A percentile compares a stretch with the other conserved stretches of the same genome.
Evolutionary conservation across 1,140 invertebrate genomes (phyloP).

Genomic region (Apolygus lucorum): DNA sequence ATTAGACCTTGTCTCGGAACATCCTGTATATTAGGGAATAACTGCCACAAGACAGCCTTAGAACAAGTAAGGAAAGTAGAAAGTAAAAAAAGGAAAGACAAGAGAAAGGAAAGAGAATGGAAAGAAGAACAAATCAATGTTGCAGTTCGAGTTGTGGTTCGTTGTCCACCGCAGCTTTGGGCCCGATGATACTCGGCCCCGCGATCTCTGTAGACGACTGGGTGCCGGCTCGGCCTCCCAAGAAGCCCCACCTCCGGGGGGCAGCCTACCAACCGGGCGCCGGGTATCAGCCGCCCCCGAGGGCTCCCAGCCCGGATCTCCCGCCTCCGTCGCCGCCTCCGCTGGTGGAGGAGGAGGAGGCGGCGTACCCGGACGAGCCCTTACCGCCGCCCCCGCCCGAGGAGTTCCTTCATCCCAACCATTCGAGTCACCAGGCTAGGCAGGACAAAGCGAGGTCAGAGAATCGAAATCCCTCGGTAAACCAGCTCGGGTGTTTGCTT

Average conservation of each 20-base stretch:
- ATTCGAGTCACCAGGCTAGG: conserved; percentile 4
- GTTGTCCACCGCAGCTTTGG: conserved; percentile 49
- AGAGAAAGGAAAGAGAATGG: background rate
- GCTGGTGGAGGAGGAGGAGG: conserved; percentile 29
- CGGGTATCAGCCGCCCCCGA: conserved; percentile 28
- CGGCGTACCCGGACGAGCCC: conserved; percentile 49
- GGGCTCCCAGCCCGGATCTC: conserved; percentile 28
- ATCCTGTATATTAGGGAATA: too few relatives aligned
- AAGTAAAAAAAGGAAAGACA: too few relatives aligned
- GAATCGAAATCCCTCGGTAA: too few relatives aligned
- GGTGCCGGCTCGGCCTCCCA: conserved; percentile 61
- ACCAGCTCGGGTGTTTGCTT: too few relatives aligned
- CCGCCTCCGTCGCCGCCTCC: conserved; percentile 38
- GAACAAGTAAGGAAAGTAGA: too few relatives aligned
- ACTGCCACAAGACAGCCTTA: too few relatives aligned
- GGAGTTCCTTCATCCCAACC: conserved; percentile 31
- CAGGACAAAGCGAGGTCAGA: conserved; percentile 24
- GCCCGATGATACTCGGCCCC: conserved; percentile 54
- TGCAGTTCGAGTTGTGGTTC: conserved; percentile 47
- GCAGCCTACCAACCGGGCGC: conserved; percentile 38
- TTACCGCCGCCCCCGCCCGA: conserved; percentile 49
- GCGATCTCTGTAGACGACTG: conserved; percentile 58
- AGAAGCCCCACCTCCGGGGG: conserved; percentile 60
- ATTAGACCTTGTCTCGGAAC: too few relatives aligned
- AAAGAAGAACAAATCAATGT: background rate